A percentile compares a stretch with the other conserved stretches of the same genome.
phyloP scores from a whole-genome alignment of 2,888 invertebrate species.

The Acrobasis consociella region DNA sequence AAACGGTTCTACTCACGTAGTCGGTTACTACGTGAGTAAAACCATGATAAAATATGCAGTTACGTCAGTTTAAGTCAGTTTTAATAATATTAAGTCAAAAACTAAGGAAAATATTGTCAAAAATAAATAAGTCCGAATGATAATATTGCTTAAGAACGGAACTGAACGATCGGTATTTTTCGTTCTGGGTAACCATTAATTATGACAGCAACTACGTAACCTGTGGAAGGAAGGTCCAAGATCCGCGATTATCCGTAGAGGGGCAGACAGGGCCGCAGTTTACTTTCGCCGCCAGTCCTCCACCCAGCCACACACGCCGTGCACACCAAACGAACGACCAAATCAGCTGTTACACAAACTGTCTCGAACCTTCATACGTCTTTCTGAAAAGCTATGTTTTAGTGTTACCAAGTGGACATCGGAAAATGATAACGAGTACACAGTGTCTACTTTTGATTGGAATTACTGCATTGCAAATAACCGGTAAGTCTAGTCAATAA shows the following conservation, averaged over 20 bases:
- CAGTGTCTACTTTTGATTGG: slow-evolving; percentile 72
- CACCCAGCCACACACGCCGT: slow-evolving; percentile 50
- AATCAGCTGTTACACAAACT: slow-evolving; percentile 9
- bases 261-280: slow-evolving; percentile 50
- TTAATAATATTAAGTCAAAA: too few relatives aligned
- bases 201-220: slow-evolving; percentile 20
- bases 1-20: too few relatives aligned
- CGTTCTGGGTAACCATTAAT: slow-evolving; percentile 13
- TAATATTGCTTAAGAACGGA: slow-evolving; percentile 14
- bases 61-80: too few relatives aligned
- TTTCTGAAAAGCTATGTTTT: slow-evolving; percentile 2
- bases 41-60: too few relatives aligned
- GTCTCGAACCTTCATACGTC: slow-evolving; percentile 10
- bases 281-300: slow-evolving; percentile 74
- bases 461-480: slow-evolving; percentile 62
- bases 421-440: slow-evolving; percentile 59
- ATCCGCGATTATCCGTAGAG: slow-evolving; percentile 36
- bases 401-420: slow-evolving; percentile 7
- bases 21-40: too few relatives aligned
- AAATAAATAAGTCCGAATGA: too few relatives aligned
- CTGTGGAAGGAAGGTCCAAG: slow-evolving; percentile 18
- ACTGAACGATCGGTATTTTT: slow-evolving; percentile 7
- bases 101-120: too few relatives aligned
- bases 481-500: slow-evolving; percentile 49
- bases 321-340: slow-evolving; percentile 43